phyloP scores from a whole-genome alignment of 2,888 invertebrate species.

The Agapetus fuscipes region DNA sequence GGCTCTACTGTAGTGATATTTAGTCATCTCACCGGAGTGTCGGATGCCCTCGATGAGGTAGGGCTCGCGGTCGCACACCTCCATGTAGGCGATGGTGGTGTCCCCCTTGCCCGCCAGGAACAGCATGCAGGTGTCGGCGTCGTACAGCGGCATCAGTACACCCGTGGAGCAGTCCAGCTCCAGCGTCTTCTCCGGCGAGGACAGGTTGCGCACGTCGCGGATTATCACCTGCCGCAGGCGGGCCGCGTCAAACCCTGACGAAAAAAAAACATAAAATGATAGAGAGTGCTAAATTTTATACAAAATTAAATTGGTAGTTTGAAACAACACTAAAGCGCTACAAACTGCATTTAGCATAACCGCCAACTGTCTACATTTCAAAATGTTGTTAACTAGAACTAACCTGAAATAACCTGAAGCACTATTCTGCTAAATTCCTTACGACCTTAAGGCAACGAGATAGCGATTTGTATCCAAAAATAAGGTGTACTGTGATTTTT shows the following conservation, averaged over 20 bases:
- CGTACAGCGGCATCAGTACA: constrained; percentile 85
- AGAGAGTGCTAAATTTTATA: too few species aligned
- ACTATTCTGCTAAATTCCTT: too few species aligned
- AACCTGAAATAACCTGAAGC: too few species aligned
- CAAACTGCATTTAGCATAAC: too few species aligned
- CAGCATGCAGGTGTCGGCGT: constrained; percentile 90
- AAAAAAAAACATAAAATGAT: constrained; percentile 1
- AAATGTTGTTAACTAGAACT: too few species aligned
- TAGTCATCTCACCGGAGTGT: constrained; percentile 65
- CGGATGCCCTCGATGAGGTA: constrained; percentile 80
- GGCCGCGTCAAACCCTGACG: constrained; percentile 73
- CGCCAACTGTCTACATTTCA: too few species aligned
- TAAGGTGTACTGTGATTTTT: too few species aligned
- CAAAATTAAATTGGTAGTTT: too few species aligned
- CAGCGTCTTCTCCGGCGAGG: constrained; percentile 64
- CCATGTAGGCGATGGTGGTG: constrained; percentile 82
- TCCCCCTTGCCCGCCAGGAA: constrained; percentile 94
- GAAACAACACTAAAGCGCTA: too few species aligned
- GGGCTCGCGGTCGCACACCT: constrained; percentile 82
- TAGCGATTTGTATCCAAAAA: too few species aligned
- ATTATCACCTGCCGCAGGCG: constrained; percentile 82
- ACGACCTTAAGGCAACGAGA: too few species aligned
- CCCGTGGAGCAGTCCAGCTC: constrained; percentile 83
- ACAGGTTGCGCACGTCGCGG: constrained; percentile 76
- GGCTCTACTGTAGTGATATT: too few species aligned